Conservation (phyloP, 1,140 invertebrate genomes). For the Parasteatoda tepidariorum region DNA sequence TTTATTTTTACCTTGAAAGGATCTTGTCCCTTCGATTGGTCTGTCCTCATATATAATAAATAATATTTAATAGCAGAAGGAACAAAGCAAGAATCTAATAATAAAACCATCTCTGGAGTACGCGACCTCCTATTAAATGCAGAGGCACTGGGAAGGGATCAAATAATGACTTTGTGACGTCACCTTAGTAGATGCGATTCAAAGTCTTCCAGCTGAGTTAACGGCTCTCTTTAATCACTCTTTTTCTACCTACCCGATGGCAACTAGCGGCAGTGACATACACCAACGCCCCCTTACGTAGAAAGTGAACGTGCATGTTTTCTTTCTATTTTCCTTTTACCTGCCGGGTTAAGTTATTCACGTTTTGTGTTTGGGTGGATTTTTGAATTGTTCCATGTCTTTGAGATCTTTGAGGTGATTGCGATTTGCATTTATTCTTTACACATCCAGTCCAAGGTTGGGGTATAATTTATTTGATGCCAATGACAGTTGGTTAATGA, state of each 20-base stretch:
- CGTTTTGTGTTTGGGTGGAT: background rate
- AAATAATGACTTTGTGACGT: too few relatives aligned
- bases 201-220: background rate
- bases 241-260: background rate
- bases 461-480: background rate
- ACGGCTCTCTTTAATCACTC: background rate
- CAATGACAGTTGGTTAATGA: too few relatives aligned
- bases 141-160: background rate
- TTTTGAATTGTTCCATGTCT: background rate
- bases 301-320: background rate
- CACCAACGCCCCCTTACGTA: background rate
- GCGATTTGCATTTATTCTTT: background rate
- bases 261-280: background rate
- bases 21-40: too few relatives aligned
- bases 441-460: background rate
- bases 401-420: background rate
- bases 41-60: too few relatives aligned
- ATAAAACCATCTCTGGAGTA: too few relatives aligned
- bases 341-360: background rate
- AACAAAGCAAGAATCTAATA: too few relatives aligned
- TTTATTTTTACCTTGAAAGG: too few relatives aligned
- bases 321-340: background rate
- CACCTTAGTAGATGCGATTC: background rate
- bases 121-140: background rate
- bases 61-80: background rate